Base-by-base conservation (phyloP, 2,113 vertebrate species). In the Origma solitaria region DNA sequence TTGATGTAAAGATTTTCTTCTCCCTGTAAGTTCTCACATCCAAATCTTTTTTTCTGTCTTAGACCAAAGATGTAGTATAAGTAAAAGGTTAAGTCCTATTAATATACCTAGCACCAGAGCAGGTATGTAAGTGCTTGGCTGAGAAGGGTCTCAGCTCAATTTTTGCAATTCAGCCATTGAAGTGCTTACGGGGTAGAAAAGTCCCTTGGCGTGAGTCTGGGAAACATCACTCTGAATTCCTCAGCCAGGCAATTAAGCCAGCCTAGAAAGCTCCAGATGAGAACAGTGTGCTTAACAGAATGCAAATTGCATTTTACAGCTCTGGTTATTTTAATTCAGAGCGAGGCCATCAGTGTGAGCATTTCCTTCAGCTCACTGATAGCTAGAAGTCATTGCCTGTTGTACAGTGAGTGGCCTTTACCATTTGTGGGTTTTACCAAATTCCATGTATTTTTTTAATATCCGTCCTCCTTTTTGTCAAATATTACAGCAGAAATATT, bases 311-410 rank as follows among this genome's bases (percentile, higher is more conserved):
- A n/a, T 88, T 92, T 95, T 62, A 54, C 65, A 86, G 89, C 33
- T 86, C 65, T 89, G 73, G 37, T 84, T 92, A 71, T 89, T 95
- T 94, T 85, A 89, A 91, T 89, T 84, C 37, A 62, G n/a, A 78
- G 31, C 22, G 28, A 94, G 49, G 31, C 81, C 58, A 77, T 70
- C 62, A 54, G 19, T 42, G 37, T 80, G 73, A 92, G 56, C 84
- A 20, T 33, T 87, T 81, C 61, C 73, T 75, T 75, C 65, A 82
- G 30, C 28, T 42, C 2, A 1, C 23, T 60, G 77, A 61, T 60
- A 78, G 86, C 64, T 90, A 60, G 50, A 86, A 73, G 27, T 28
- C 22, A 37, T 73, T 72, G 38, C 47, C 50, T 86, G 13, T 33
- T 81, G 58, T 70, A 49, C 54, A 86, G 38, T 40, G 44, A 73